A percentile compares a stretch with the other conserved stretches of the same genome.
Conservation (phyloP, 2,797 vertebrate species). For the Notamacropus eugenii region DNA sequence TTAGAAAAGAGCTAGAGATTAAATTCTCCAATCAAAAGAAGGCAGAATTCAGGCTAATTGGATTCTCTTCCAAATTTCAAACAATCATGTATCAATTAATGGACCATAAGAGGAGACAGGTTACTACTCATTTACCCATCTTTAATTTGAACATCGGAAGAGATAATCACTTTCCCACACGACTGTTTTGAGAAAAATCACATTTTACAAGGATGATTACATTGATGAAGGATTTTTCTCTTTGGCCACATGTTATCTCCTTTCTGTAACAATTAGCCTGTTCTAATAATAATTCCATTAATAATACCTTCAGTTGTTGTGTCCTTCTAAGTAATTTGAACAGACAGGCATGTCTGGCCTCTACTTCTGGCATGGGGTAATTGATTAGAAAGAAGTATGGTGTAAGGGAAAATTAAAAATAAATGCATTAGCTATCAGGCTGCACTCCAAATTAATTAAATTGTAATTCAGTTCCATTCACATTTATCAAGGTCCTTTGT, state of each 20-base stretch:
- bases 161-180: neutral
- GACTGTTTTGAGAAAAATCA: conserved; percentile 5
- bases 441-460: neutral
- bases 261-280: neutral
- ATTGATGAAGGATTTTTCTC: neutral
- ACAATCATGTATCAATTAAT: conserved; percentile 20
- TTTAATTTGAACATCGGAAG: conserved; percentile 4
- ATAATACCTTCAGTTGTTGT: conserved; percentile 4
- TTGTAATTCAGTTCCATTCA: neutral
- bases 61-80: conserved; percentile 13
- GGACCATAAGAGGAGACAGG: conserved; percentile 11
- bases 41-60: conserved; percentile 7
- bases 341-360: neutral
- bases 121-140: conserved; percentile 4
- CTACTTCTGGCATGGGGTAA: neutral
- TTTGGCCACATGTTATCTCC: neutral
- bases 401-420: neutral
- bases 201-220: conserved; percentile 9
- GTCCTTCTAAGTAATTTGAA: neutral
- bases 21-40: neutral
- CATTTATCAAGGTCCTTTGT: neutral
- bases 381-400: neutral
- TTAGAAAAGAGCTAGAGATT: neutral
- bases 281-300: neutral
- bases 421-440: neutral